A percentile compares a stretch with the other conserved stretches of the same genome.
These are phyloP conservation scores for Melanargia galathea DNA, from an alignment of 2,888 invertebrate species.

Conservation along the genomic window DNA sequence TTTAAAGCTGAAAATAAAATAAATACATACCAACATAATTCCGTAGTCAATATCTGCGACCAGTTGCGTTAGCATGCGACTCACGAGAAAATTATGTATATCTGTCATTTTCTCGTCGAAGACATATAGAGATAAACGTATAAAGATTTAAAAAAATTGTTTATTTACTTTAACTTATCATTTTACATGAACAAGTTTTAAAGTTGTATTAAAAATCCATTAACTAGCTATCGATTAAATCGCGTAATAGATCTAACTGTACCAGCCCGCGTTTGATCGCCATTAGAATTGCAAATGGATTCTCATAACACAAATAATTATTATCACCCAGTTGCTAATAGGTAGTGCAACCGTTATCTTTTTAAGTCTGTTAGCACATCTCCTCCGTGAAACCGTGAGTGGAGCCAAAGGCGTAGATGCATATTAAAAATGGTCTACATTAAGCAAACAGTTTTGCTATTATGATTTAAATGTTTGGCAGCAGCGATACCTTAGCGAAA, in stretches of 20 bases:
- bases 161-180: neutral
- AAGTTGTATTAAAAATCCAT: neutral
- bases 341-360: conserved; percentile 12
- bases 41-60: neutral
- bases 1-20: neutral
- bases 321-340: conserved; percentile 14
- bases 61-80: too few species aligned
- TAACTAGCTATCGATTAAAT: neutral
- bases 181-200: neutral
- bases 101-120: too few species aligned
- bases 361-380: too few species aligned
- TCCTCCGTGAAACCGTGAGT: too few species aligned
- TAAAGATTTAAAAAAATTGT: too few species aligned
- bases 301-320: conserved; percentile 13
- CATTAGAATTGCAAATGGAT: conserved; percentile 21
- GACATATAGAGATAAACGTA: too few species aligned
- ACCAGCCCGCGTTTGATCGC: neutral
- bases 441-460: too few species aligned
- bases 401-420: too few species aligned
- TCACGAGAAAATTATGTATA: too few species aligned
- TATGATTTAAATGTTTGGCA: too few species aligned
- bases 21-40: neutral
- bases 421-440: too few species aligned
- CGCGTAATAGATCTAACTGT: conserved; percentile 11
- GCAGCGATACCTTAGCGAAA: too few species aligned